Base-by-base conservation (phyloP, 2,113 vertebrate genomes). In the Ammodytes dubius region DNA sequence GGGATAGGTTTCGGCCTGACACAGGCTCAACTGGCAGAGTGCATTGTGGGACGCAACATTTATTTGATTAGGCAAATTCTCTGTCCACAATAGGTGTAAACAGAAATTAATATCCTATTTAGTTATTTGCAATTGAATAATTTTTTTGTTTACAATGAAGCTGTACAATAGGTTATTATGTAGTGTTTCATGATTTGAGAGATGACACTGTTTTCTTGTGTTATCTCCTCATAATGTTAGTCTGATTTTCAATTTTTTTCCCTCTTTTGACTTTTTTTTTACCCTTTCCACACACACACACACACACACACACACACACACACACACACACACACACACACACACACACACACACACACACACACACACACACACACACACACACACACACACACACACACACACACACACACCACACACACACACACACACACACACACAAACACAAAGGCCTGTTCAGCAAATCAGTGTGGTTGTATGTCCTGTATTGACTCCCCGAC, bases 1-100 rank as follows among this genome's bases (percentile, higher is more conserved):
- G 84, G 58, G 50, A 74, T 58, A 56, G 15, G 70, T 72, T 73
- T 74, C 63, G 59, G 59, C 39, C 10, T 27, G 37, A 59, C 15
- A 56, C 45, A 7, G 64, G 59, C 63, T 84, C 73, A 80, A 47
- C 59, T 57, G 59, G 60, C 45, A 46, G 40, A 49, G 27, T 58
- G 19, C 61, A 45, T 27, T 27, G 27, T 66, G 49, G 50, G 47
- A 3, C 8, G 37, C 42, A 4, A 8, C 0, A 7, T 61, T 43
- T 45, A 4, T 45, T 64, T 19, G 15, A 63, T 11, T n/a, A 43
- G 40, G 8, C 39, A 63, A n/a, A 43, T 11, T 15, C 43, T 43
- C 40, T 60, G 10, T 9, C 37, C 14, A 17, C 39, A 9, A 8
- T 5, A 11, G 9, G 8, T 43, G 15, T 43, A 42, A n/a, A 17